Conservation (phyloP, 92 coral and sea anemone genomes). For the Montipora capitata region DNA sequence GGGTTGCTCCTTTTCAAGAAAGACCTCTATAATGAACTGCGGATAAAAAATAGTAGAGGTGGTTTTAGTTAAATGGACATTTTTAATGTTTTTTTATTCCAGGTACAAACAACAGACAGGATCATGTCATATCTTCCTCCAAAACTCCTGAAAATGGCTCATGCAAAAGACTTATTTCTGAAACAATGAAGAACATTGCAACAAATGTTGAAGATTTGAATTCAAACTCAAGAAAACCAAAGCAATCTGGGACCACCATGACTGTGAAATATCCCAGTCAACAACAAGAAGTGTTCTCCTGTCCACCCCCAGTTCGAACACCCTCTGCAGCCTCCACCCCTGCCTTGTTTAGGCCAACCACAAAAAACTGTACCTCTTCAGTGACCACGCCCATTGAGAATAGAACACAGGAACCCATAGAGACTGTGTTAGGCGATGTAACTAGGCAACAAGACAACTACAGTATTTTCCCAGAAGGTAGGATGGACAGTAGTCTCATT, state of each 20-base stretch:
- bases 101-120: constrained; percentile 12
- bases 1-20: no score
- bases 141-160: not conserved
- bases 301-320: constrained; percentile 22
- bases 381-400: constrained; percentile 25
- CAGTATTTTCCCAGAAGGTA: constrained; percentile 58
- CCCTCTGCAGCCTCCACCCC: constrained; percentile 67
- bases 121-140: not conserved
- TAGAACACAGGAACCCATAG: not conserved
- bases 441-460: constrained; percentile 27
- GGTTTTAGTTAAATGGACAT: no score
- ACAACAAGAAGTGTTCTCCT: not conserved
- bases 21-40: no score
- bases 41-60: no score
- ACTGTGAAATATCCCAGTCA: not conserved
- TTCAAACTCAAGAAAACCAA: not conserved
- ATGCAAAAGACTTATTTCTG: not conserved
- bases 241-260: constrained; percentile 16
- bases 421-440: not conserved
- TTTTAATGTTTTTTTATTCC: not conserved
- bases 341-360: not conserved
- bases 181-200: not conserved
- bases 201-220: not conserved
- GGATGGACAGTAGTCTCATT: no score
- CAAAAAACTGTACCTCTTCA: constrained; percentile 8